phyloP scores from a whole-genome alignment of 2,113 vertebrate genomes.

The Pelecanus crispus region DNA sequence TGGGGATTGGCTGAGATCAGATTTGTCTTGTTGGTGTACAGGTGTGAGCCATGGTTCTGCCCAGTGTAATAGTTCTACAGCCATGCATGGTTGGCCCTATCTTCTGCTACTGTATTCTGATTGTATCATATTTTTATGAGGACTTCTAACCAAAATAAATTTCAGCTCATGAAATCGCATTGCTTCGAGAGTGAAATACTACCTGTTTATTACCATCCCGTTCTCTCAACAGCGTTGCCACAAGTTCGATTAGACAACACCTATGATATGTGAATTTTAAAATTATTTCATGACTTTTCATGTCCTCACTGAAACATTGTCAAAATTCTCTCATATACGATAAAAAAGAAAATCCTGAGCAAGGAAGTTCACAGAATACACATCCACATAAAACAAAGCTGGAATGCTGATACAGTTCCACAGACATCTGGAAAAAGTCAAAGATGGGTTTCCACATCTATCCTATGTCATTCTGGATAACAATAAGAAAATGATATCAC shows the following conservation, averaged over 20 bases:
- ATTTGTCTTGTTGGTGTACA: not conserved
- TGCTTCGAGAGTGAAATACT: not conserved
- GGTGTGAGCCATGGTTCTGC: not conserved
- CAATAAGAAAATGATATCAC: conserved; percentile 11
- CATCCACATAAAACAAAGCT: conserved; percentile 24
- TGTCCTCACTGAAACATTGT: not conserved
- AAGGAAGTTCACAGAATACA: not conserved
- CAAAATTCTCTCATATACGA: not conserved
- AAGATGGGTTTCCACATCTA: conserved; percentile 30
- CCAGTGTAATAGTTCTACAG: not conserved
- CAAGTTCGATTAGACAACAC: not conserved
- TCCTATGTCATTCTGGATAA: conserved; percentile 13
- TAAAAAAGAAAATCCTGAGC: not conserved
- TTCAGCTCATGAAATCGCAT: not conserved
- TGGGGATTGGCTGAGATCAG: not conserved
- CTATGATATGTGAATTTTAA: not conserved
- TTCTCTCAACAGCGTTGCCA: not conserved
- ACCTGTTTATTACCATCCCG: not conserved
- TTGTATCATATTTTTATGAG: not conserved
- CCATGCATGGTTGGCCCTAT: not conserved
- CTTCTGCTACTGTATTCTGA: not conserved
- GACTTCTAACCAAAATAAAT: not conserved
- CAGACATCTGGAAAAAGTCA: conserved; percentile 48
- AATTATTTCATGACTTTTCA: not conserved
- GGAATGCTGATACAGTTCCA: not conserved